A percentile compares a stretch with the other conserved stretches of the same genome.
Conservation (phyloP, 2,797 vertebrate species). For the Lacerta bilineata region DNA sequence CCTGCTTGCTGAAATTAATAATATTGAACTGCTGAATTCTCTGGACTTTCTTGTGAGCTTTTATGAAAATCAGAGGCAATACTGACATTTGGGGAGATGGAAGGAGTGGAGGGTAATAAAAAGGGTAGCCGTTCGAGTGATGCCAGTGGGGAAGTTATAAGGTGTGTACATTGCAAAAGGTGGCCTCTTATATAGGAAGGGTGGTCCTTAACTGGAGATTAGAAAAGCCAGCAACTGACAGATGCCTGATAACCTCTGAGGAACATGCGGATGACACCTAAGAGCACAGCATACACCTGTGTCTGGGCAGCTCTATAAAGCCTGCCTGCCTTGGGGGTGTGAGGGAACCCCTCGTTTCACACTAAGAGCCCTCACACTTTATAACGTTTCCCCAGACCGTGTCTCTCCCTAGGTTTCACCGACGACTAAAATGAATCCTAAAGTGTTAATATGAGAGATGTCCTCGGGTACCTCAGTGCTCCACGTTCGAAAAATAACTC, state of each 20-base stretch:
- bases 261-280: too few species aligned
- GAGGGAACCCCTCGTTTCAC: too few species aligned
- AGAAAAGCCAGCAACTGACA: neutral
- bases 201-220: neutral
- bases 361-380: too few species aligned
- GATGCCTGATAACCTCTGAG: neutral
- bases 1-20: constrained; percentile 12
- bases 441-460: too few species aligned
- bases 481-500: too few species aligned
- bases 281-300: too few species aligned
- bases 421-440: too few species aligned
- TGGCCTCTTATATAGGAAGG: neutral
- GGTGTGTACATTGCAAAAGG: neutral
- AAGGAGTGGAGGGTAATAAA: neutral
- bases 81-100: neutral
- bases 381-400: too few species aligned
- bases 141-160: neutral
- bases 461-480: too few species aligned
- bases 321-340: too few species aligned
- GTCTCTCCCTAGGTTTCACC: too few species aligned
- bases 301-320: too few species aligned
- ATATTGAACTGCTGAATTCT: neutral
- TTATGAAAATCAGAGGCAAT: neutral
- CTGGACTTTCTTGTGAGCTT: neutral
- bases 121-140: neutral